A percentile compares a stretch with the other conserved stretches of the same genome.
Conservation (phyloP, 1,140 invertebrate species). For the Meloidogyne hapla region DNA sequence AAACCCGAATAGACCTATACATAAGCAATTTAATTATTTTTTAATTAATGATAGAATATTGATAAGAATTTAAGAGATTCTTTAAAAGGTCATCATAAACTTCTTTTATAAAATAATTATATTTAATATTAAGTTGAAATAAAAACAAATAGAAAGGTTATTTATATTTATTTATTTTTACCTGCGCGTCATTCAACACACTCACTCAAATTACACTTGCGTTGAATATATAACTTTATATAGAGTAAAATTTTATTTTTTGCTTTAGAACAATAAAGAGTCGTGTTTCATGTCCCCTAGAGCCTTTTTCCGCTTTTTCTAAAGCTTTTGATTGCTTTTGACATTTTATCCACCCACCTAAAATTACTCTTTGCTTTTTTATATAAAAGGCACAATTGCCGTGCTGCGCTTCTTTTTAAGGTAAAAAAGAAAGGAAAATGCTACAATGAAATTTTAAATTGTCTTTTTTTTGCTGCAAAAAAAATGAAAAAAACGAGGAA, state of each 20-base stretch:
- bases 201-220: not conserved
- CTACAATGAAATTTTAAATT: conserved; percentile 1
- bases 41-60: too few relatives aligned
- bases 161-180: not conserved
- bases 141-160: not conserved
- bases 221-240: not conserved
- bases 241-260: not conserved
- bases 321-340: not conserved
- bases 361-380: not conserved
- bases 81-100: too few relatives aligned
- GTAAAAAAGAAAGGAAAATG: not conserved
- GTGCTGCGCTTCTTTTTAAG: not conserved
- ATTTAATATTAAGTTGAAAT: conserved; percentile 19
- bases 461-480: not conserved
- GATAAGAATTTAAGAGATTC: too few relatives aligned
- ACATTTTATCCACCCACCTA: not conserved
- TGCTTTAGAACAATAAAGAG: conserved; percentile 3
- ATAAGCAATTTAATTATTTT: too few relatives aligned
- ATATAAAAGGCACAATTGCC: not conserved
- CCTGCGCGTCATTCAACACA: not conserved
- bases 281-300: not conserved
- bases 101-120: too few relatives aligned
- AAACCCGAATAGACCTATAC: too few relatives aligned
- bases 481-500: not conserved
- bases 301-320: not conserved